These are phyloP conservation scores for Epirrhoe tristata DNA, from an alignment of 2,888 invertebrate species.

Conservation along the genomic window DNA sequence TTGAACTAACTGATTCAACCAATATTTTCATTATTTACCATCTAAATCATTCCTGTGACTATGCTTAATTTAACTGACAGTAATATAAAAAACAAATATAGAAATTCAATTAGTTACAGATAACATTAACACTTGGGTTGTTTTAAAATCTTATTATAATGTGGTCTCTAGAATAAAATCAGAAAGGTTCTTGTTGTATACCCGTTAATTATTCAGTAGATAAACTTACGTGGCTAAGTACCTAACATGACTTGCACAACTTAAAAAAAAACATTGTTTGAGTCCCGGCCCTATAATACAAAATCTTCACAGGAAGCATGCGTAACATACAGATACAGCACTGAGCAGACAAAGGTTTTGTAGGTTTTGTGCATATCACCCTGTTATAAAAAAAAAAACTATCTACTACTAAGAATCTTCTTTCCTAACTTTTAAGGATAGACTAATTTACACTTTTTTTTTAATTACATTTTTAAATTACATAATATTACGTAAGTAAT, in stretches of 20 bases:
- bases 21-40: too few species aligned
- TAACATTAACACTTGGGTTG: too few species aligned
- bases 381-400: background rate
- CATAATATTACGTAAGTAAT: background rate
- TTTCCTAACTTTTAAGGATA: background rate
- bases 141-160: too few species aligned
- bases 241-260: background rate
- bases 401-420: background rate
- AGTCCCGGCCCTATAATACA: background rate
- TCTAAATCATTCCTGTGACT: too few species aligned
- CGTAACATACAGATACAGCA: background rate
- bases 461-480: background rate
- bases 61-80: too few species aligned
- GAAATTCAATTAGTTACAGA: too few species aligned
- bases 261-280: too few species aligned
- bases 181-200: background rate
- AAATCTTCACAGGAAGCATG: background rate
- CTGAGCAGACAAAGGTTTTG: background rate
- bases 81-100: too few species aligned
- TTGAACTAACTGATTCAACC: background rate
- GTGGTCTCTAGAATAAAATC: too few species aligned
- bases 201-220: background rate
- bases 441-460: too few species aligned
- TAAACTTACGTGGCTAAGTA: background rate
- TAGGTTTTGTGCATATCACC: background rate